Base-by-base conservation (phyloP, 2,888 invertebrate genomes). In the Cerastis leucographa region DNA sequence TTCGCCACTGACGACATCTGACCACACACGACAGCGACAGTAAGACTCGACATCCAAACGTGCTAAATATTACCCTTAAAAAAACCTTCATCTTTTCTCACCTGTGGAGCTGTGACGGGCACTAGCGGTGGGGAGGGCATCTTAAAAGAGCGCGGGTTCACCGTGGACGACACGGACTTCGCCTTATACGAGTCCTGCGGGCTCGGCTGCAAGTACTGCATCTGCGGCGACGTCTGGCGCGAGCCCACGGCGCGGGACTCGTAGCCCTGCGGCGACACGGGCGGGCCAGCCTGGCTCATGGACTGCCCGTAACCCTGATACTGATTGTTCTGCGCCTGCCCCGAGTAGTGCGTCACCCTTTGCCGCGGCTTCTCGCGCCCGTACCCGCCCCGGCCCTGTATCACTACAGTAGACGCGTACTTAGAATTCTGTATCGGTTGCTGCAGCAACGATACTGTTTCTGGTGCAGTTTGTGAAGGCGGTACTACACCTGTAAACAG, bases 381-480 rank as follows among this genome's bases (percentile, higher is more conserved):
- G 89, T 94, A 96, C 22, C 90, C 94, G 65, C 93, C 88, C 29
- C 96, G 93, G 25, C 95, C 94, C 78, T 94, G 95, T 17, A 95
- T 91, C 61, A 95, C 94, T 78, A 95, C 90, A 8, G 94, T 90
- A 17, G 95, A 92, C 59, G 94, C 92, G 84, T 95, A 96, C 89
- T 96, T 96, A 25, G 93, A 88, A 80, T 91, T 93, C 80, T 93
- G 95, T 71, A 94, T 90, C 46, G 96, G 96, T 87, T 96, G 96
- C 87, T 96, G 96, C 76, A 96, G 90, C 59, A 96, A 88, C 17
- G 96, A 96, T 51, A 96, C 96, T n/a, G 96, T 96, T 87, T 96
- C 96, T 35, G 96, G 96, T 40, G 96, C 96, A 22, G 96, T 96
- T 85, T 96, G 96, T n/a, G 96, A 96, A 49, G 96, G 96, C 69